Evolutionary conservation across 2,888 invertebrate species (phyloP).

Genomic region (Crepidodera aurea): DNA sequence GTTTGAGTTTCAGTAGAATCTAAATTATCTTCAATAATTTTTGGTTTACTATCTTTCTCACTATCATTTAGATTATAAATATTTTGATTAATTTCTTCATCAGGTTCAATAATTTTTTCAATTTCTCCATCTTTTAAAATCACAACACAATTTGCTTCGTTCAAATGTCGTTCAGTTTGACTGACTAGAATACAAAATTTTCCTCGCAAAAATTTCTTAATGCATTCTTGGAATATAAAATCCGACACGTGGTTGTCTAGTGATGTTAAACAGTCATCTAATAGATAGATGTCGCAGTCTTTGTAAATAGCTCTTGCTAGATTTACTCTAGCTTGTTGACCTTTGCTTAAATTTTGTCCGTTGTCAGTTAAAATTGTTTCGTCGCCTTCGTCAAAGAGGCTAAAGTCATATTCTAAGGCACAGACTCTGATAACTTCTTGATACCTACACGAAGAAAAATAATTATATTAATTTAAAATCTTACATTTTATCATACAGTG

Average conservation of each 20-base stretch:
- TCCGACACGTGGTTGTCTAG: constrained; percentile 87
- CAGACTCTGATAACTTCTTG: constrained; percentile 66
- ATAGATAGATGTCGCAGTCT: constrained; percentile 80
- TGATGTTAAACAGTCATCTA: constrained; percentile 89
- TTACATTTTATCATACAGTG: too few relatives aligned
- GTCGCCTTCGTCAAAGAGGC: constrained; percentile 76
- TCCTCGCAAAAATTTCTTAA: constrained; percentile 68
- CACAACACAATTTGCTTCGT: constrained; percentile 56
- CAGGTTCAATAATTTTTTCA: constrained; percentile 62
- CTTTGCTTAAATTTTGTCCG: constrained; percentile 76
- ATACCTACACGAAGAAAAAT: constrained; percentile 46
- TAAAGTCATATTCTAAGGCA: constrained; percentile 75
- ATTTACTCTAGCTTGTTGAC: constrained; percentile 87
- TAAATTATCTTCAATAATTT: not conserved
- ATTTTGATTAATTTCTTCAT: not conserved
- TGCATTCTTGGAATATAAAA: constrained; percentile 82
- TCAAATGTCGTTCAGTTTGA: constrained; percentile 71
- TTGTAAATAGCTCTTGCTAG: constrained; percentile 85
- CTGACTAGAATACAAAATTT: constrained; percentile 78
- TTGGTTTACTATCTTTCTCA: not conserved
- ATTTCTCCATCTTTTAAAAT: constrained; percentile 61
- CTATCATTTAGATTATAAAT: not conserved
- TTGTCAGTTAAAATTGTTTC: constrained; percentile 80
- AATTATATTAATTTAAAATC: constrained; percentile 54
- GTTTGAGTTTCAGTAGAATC: not conserved